Conservation (phyloP, 2,797 vertebrate species). For the Mallotus villosus region DNA sequence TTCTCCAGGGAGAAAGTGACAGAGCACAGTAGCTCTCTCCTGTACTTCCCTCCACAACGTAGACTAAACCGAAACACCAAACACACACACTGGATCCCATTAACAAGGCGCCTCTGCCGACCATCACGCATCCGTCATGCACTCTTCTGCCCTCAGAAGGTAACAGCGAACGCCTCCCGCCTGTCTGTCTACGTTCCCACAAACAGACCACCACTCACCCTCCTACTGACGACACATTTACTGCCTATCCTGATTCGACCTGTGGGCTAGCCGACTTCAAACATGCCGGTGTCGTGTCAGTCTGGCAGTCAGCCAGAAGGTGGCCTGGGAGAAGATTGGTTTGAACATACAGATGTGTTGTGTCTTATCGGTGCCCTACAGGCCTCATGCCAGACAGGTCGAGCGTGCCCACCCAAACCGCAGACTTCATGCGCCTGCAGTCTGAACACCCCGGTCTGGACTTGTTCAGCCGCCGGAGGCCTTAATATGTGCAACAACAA, state of each 20-base stretch:
- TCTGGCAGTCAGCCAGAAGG: conserved; percentile 21
- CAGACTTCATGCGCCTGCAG: conserved; percentile 14
- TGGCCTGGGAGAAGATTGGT: conserved; percentile 28
- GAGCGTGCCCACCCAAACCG: conserved; percentile 60
- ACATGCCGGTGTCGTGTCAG: conserved; percentile 36
- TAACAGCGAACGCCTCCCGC: conserved; percentile 55
- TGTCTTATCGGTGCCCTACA: conserved; percentile 45
- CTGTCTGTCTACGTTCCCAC: conserved; percentile 57
- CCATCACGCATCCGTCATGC: conserved; percentile 48
- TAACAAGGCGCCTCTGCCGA: conserved; percentile 48
- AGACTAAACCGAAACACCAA: not conserved
- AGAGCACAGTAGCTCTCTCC: conserved; percentile 13
- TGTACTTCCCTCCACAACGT: not conserved
- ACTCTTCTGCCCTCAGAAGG: conserved; percentile 39
- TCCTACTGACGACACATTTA: conserved; percentile 63
- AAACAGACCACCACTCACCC: conserved; percentile 50
- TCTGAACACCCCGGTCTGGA: conserved; percentile 56
- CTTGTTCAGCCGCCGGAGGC: conserved; percentile 66
- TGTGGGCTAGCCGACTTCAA: conserved; percentile 45
- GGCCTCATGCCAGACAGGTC: conserved; percentile 42
- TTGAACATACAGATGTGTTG: conserved; percentile 41
- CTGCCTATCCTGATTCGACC: conserved; percentile 39
- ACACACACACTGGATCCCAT: conserved; percentile 29
- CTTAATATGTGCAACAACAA: conserved; percentile 56
- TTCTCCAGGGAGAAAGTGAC: conserved; percentile 14